Evolutionary conservation across 1,140 invertebrate genomes (phyloP).

Genomic region (Ceratina japonica): DNA sequence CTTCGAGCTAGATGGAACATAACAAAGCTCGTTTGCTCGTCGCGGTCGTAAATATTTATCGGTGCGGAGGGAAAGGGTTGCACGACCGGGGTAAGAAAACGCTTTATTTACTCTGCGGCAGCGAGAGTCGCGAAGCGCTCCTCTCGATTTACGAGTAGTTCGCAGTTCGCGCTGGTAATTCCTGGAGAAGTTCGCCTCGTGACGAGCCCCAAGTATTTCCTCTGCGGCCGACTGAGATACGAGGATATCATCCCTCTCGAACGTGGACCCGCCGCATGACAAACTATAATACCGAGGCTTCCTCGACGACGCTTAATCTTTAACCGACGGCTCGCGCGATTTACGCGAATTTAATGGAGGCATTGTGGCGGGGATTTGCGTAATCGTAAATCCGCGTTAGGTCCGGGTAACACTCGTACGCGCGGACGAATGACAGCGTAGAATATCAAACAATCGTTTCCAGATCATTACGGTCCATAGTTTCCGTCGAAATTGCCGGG

Average conservation of each 20-base stretch:
- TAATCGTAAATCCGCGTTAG: not conserved
- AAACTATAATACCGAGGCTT: too few species aligned
- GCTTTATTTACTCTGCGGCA: conserved; percentile 60
- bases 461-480: too few species aligned
- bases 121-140: conserved; percentile 31
- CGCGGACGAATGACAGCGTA: not conserved
- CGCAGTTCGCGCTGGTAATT: conserved; percentile 41
- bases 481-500: too few species aligned
- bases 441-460: not conserved
- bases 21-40: conserved; percentile 54
- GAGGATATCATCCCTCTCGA: not conserved
- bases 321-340: not conserved
- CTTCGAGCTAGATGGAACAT: conserved; percentile 40
- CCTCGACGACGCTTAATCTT: not conserved
- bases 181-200: conserved; percentile 10
- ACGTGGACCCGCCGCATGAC: too few species aligned
- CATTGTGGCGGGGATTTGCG: not conserved
- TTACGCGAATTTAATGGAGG: not conserved
- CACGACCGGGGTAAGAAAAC: conserved; percentile 10
- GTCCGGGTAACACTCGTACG: not conserved
- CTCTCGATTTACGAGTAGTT: conserved; percentile 48
- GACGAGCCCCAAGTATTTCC: conserved; percentile 11
- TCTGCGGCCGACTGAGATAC: not conserved
- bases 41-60: conserved; percentile 60
- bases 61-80: conserved; percentile 35